Base-by-base conservation (phyloP, 2,113 vertebrate genomes). In the Lota lota region DNA sequence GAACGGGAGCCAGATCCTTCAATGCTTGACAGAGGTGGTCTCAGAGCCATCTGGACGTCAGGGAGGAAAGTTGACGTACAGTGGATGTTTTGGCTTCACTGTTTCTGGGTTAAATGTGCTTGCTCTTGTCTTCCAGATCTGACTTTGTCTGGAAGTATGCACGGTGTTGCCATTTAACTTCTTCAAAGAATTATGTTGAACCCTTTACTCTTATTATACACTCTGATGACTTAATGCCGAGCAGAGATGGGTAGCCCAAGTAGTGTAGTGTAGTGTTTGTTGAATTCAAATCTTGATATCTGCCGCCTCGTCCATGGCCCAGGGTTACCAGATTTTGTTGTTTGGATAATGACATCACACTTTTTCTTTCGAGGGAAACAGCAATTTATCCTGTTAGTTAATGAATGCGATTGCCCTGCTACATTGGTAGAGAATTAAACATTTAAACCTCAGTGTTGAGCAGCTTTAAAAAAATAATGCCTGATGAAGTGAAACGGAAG, bases 41-140 rank as follows among this genome's bases (percentile, higher is more conserved):
- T 58, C 21, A 28, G 70, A 87, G 82, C 78, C 88, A 87, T 90
- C 88, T 90, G 89, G 78, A 83, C 73, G 73, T 70, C 14, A 0
- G 16, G 73, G 66, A 71, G 73, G 74, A 82, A 83, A 82, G 70
- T 76, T 22, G 51, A 78, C 12, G 40, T 74, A 63, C 53, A 71
- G 83, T 83, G 81, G 81, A 83, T 87, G 87, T 88, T 88, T 86
- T 87, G 85, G 83, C 83, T 82, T 64, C 61, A 67, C 68, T 51
- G 66, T 79, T 81, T 76, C 66, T 80, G 66, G 74, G 81, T 87
- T 85, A 83, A 80, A 80, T 74, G 79, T 56, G 53, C 19, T 36
- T 73, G 79, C 60, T 54, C 19, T 28, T 19, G 36, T 63, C 69
- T 70, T 63, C 28, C n/a, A 66, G 62, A 75, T 77, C 57, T 50